Evolutionary conservation across 2,797 vertebrate genomes (phyloP).

Genomic region (Iguana delicatissima): DNA sequence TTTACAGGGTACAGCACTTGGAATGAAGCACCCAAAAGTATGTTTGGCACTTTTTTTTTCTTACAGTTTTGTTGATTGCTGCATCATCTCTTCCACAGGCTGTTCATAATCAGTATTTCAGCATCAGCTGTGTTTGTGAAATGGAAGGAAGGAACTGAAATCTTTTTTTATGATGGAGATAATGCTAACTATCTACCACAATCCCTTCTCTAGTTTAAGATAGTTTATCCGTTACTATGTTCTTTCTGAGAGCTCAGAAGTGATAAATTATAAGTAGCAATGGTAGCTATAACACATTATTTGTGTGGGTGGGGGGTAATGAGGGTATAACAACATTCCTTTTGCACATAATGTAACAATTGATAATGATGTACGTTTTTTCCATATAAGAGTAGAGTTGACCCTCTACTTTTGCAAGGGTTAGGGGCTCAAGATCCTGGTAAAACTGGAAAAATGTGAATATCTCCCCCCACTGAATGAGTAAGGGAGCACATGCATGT

Average conservation of each 20-base stretch:
- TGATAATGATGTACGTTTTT: no score
- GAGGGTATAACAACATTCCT: no score
- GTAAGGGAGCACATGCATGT: no score
- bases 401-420: no score
- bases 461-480: no score
- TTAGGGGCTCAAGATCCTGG: no score
- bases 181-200: not conserved
- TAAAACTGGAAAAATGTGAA: no score
- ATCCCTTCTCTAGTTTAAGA: not conserved
- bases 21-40: not conserved
- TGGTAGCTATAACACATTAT: no score
- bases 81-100: not conserved
- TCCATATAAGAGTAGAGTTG: no score
- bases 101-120: not conserved
- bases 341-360: no score
- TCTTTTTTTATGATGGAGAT: not conserved
- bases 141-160: not conserved
- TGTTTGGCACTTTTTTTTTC: not conserved
- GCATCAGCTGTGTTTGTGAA: not conserved
- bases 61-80: not conserved
- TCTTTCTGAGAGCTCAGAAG: not conserved
- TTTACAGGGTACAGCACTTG: not conserved
- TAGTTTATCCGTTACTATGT: not conserved
- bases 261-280: no score
- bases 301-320: no score